A percentile compares a stretch with the other conserved stretches of the same genome.
These are phyloP conservation scores for Watsonalla cultraria DNA, from an alignment of 2,888 invertebrate genomes.

Conservation along the genomic window DNA sequence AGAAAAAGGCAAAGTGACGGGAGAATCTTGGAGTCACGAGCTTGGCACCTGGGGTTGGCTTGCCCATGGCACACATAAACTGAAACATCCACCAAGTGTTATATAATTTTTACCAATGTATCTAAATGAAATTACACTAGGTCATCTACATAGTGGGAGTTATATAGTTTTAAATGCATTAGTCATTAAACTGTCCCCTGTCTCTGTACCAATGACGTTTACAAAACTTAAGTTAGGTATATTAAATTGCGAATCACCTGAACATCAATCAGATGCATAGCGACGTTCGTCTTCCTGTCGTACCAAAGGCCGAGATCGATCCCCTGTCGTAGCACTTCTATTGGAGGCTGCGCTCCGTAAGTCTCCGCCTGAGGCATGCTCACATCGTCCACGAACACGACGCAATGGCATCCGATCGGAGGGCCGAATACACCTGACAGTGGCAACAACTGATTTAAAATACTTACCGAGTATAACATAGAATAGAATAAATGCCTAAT, in stretches of 20 bases:
- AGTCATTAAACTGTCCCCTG: no score
- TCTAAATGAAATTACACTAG: no score
- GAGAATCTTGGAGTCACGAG: constrained; percentile 91
- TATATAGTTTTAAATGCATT: no score
- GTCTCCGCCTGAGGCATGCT: constrained; percentile 94
- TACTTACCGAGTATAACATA: no score
- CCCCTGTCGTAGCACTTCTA: constrained; percentile 93
- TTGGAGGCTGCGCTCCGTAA: constrained; percentile 96
- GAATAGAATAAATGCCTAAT: not conserved
- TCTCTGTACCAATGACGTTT: no score
- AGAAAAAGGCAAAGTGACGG: constrained; percentile 90
- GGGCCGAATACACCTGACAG: constrained; percentile 90
- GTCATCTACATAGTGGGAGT: no score
- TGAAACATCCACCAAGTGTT: constrained; percentile 43
- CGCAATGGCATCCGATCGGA: constrained; percentile 91
- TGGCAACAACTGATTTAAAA: not conserved
- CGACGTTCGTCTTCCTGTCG: constrained; percentile 88
- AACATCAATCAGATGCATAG: constrained; percentile 90
- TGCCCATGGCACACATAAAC: constrained; percentile 92
- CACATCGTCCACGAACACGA: constrained; percentile 97
- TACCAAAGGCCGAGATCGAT: constrained; percentile 95
- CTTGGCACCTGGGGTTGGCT: constrained; percentile 89
- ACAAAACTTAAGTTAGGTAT: not conserved
- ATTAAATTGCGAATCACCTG: constrained; percentile 73
- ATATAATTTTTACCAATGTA: no score